Evolutionary conservation across 2,797 vertebrate genomes (phyloP).

Genomic region (Phyllotis vaccarum): DNA sequence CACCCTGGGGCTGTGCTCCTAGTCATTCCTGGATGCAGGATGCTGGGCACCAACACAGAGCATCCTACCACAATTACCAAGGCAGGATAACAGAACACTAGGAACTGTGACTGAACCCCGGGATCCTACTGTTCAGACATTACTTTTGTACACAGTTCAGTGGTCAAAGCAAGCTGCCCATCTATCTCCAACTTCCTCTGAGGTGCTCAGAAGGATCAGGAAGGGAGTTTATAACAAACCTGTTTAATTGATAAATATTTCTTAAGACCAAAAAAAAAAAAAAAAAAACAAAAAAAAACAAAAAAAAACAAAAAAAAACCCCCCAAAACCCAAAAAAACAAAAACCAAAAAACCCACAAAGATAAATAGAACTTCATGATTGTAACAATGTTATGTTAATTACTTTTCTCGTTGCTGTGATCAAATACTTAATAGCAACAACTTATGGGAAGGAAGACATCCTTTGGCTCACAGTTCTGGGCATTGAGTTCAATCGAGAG

Average conservation of each 20-base stretch:
- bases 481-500: no score
- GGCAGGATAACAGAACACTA: not conserved
- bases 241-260: not conserved
- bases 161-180: not conserved
- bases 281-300: no score
- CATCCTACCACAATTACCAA: not conserved
- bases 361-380: not conserved
- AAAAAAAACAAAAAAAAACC: no score
- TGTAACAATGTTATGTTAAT: not conserved
- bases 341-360: no score
- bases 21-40: not conserved
- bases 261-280: slow-evolving; percentile 4
- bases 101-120: not conserved
- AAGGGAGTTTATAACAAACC: not conserved
- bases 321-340: no score
- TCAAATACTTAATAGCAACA: not conserved
- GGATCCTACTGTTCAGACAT: not conserved
- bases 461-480: not conserved
- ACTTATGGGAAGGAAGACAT: not conserved
- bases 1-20: not conserved
- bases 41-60: not conserved
- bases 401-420: not conserved
- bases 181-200: not conserved
- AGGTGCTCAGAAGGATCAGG: not conserved
- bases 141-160: not conserved